A percentile compares a stretch with the other conserved stretches of the same genome.
Conservation (phyloP, 2,888 invertebrate genomes). For the Ormyrus labotus region DNA sequence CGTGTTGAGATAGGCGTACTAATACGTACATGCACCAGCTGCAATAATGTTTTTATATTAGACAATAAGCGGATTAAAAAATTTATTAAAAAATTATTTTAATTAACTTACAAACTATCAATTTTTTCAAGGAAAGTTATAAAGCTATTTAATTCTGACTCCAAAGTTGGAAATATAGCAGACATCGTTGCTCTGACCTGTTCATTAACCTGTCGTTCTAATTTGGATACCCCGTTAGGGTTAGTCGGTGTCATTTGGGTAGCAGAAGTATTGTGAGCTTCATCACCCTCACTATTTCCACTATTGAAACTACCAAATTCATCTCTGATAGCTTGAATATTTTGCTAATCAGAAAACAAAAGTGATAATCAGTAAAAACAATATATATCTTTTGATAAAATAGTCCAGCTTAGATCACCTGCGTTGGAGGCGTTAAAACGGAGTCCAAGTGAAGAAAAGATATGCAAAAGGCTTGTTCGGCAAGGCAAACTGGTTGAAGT, state of each 20-base stretch:
- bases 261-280: conserved; percentile 67
- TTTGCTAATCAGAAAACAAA: conserved; percentile 1
- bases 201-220: conserved; percentile 84
- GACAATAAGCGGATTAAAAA: conserved; percentile 14
- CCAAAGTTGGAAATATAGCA: conserved; percentile 91
- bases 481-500: conserved; percentile 92
- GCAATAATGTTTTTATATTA: conserved; percentile 61
- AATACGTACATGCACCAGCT: conserved; percentile 96
- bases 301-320: conserved; percentile 53
- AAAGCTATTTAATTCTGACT: conserved; percentile 90
- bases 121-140: conserved; percentile 90
- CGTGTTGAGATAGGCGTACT: conserved; percentile 94
- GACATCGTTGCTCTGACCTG: conserved; percentile 92
- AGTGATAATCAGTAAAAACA: too few species aligned
- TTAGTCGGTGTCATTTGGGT: conserved; percentile 70
- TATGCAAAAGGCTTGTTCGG: conserved; percentile 96
- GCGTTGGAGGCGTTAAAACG: conserved; percentile 68
- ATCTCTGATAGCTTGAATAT: conserved; percentile 33
- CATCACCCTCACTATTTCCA: conserved; percentile 67
- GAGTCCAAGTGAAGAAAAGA: conserved; percentile 91
- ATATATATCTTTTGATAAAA: conserved; percentile 4
- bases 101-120: conserved; percentile 89
- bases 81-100: conserved; percentile 5
- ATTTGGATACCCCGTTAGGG: conserved; percentile 74
- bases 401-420: conserved; percentile 36